phyloP scores from a whole-genome alignment of 2,888 invertebrate species.

The Drosophila dives region DNA sequence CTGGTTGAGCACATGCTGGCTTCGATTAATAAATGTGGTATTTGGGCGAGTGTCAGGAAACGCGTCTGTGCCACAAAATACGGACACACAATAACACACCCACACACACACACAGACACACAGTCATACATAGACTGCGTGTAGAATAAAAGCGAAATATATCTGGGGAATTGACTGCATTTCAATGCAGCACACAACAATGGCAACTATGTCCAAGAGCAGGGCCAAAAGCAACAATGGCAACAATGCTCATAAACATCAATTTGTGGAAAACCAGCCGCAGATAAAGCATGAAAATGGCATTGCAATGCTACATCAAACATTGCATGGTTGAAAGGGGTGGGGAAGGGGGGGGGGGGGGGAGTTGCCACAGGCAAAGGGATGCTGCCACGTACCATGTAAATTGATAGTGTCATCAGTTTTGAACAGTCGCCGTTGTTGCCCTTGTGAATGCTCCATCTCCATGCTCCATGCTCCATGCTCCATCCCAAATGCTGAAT shows the following conservation, averaged over 20 bases:
- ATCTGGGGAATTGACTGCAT: conserved; percentile 72
- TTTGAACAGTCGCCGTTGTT: conserved; percentile 61
- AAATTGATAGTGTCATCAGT: conserved; percentile 77
- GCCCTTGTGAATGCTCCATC: neutral
- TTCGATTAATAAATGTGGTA: neutral
- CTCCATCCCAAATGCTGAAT: conserved; percentile 9
- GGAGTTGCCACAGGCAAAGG: neutral
- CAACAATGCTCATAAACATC: conserved; percentile 43
- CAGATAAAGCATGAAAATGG: conserved; percentile 72
- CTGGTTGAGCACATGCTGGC: neutral
- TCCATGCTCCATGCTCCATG: no score
- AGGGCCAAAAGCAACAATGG: conserved; percentile 1
- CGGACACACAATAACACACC: neutral
- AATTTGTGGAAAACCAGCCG: conserved; percentile 64
- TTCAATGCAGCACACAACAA: conserved; percentile 40
- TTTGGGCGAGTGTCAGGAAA: conserved; percentile 10
- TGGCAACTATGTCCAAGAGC: neutral
- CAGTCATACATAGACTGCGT: neutral
- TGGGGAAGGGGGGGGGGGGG: neutral
- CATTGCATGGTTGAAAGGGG: conserved; percentile 4
- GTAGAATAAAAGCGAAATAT: conserved; percentile 68
- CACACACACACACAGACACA: conserved; percentile 25
- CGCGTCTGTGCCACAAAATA: conserved; percentile 36
- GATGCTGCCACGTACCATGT: conserved; percentile 25
- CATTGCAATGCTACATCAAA: conserved; percentile 62